Conservation (phyloP, 2,888 invertebrate species). For the Eugnorisma glareosa region DNA sequence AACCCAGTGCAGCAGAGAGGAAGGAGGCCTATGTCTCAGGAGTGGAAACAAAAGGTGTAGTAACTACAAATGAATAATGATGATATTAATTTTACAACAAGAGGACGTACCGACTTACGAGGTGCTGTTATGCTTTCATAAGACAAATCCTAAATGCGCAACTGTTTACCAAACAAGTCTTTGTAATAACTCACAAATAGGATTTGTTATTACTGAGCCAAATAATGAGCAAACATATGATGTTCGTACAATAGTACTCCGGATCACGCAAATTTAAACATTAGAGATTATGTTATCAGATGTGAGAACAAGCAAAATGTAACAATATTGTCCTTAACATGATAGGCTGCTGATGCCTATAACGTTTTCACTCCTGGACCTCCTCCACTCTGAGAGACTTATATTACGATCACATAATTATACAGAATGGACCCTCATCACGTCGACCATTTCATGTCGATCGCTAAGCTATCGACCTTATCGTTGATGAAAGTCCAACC, state of each 20-base stretch:
- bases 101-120: neutral
- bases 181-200: neutral
- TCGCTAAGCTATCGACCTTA: neutral
- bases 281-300: neutral
- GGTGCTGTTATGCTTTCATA: neutral
- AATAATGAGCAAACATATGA: neutral
- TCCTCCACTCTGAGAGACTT: neutral
- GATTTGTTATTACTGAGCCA: neutral
- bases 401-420: neutral
- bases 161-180: slow-evolving; percentile 40
- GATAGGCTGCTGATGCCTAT: neutral
- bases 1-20: too few species aligned
- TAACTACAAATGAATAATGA: neutral
- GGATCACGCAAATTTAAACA: neutral
- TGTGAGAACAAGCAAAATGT: neutral
- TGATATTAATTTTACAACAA: neutral
- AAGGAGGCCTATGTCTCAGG: too few species aligned
- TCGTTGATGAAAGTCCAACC: neutral
- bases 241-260: neutral
- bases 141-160: neutral
- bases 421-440: neutral
- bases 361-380: neutral
- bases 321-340: neutral
- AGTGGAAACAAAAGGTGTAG: neutral
- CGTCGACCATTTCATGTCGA: neutral